phyloP scores from a whole-genome alignment of 1,140 invertebrate genomes.

The Asbolus verrucosus region DNA sequence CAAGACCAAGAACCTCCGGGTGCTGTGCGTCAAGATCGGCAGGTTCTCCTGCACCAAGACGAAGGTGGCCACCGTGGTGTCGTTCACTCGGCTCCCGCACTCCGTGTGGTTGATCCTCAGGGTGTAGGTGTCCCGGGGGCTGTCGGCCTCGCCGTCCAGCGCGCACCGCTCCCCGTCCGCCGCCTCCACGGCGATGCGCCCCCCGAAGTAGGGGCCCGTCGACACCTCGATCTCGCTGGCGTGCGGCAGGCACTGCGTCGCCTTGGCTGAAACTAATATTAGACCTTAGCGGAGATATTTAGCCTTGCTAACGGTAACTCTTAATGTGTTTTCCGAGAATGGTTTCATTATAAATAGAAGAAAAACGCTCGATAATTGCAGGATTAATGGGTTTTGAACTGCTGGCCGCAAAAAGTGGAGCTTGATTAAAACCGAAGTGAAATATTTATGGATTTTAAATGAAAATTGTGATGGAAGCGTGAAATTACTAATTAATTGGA shows the following conservation, averaged over 20 bases:
- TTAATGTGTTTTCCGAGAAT: no score
- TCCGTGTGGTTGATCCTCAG: constrained; percentile 79
- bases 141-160: constrained; percentile 73
- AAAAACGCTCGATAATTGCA: no score
- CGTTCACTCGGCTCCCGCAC: constrained; percentile 81
- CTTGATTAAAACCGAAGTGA: no score
- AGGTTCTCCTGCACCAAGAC: constrained; percentile 85
- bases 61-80: constrained; percentile 79
- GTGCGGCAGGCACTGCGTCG: constrained; percentile 79
- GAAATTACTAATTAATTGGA: constrained; percentile 19
- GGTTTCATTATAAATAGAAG: no score
- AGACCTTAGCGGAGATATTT: no score
- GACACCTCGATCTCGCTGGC: constrained; percentile 83
- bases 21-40: constrained; percentile 84
- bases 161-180: constrained; percentile 74
- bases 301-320: no score
- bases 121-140: constrained; percentile 76
- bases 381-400: no score
- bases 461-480: no score
- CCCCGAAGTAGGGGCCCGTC: constrained; percentile 81
- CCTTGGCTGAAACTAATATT: constrained; percentile 84
- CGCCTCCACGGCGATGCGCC: constrained; percentile 78
- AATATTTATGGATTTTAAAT: no score
- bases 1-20: constrained; percentile 80
- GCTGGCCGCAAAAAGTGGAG: no score